Conservation (phyloP, 2,888 invertebrate genomes). For the Schizotus pectinicornis region DNA sequence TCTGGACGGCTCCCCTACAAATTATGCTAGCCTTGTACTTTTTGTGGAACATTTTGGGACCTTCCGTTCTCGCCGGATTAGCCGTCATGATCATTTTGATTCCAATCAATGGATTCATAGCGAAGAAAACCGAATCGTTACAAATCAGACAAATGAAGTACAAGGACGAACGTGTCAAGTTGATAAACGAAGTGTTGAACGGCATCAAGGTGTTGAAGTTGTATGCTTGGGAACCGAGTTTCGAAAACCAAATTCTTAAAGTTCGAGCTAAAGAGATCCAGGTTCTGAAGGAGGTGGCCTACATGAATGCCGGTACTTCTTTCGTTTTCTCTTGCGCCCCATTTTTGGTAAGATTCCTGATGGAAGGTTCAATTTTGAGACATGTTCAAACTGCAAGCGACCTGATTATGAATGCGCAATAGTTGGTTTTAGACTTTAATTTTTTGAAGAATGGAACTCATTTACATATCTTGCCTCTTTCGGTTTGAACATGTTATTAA, state of each 20-base stretch:
- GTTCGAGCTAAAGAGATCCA: constrained; percentile 68
- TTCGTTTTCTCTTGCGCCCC: constrained; percentile 96
- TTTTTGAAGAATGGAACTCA: too few species aligned
- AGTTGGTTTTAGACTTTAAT: too few species aligned
- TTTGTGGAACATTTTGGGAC: constrained; percentile 82
- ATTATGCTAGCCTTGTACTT: constrained; percentile 85
- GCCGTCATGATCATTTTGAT: constrained; percentile 93
- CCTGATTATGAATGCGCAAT: too few species aligned
- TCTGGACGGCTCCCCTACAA: constrained; percentile 91
- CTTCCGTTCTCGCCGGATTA: constrained; percentile 90
- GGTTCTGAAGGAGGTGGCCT: constrained; percentile 86
- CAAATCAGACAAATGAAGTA: constrained; percentile 91
- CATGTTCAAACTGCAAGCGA: too few species aligned
- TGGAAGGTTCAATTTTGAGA: too few species aligned
- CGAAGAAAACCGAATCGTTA: constrained; percentile 78
- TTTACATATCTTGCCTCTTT: too few species aligned
- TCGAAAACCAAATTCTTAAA: constrained; percentile 66
- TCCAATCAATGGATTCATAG: constrained; percentile 85
- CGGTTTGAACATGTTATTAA: too few species aligned
- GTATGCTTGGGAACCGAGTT: constrained; percentile 93
- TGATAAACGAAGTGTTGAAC: constrained; percentile 92
- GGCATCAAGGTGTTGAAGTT: constrained; percentile 93
- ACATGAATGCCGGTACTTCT: constrained; percentile 86
- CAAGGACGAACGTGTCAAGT: constrained; percentile 90
- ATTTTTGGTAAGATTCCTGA: constrained; percentile 74